phyloP scores from a whole-genome alignment of 1,140 invertebrate genomes.

The Cydia fagiglandana region DNA sequence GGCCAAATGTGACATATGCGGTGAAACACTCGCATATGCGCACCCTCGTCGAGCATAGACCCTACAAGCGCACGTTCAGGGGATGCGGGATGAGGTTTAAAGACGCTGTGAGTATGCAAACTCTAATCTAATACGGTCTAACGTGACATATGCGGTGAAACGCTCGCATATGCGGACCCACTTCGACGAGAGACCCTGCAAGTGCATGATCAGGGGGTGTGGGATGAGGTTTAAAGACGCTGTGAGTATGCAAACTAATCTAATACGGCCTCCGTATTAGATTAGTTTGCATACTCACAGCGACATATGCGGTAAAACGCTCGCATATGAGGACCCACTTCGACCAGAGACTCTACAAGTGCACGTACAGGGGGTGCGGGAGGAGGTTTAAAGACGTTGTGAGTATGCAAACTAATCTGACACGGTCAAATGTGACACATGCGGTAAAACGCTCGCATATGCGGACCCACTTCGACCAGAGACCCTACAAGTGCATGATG shows the following conservation, averaged over 20 bases:
- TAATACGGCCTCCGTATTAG: too few species aligned
- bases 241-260: too few species aligned
- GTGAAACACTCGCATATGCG: too few species aligned
- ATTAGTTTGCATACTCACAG: too few species aligned
- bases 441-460: conserved; percentile 41
- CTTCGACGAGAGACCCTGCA: conserved; percentile 38
- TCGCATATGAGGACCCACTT: conserved; percentile 44
- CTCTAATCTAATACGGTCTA: background rate
- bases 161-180: conserved; percentile 42
- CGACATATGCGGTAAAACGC: conserved; percentile 41
- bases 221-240: conserved; percentile 22
- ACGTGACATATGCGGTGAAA: too few species aligned
- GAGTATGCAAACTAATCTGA: conserved; percentile 27
- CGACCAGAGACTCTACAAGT: conserved; percentile 38
- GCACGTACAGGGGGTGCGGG: conserved; percentile 38
- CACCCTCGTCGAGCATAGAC: too few species aligned
- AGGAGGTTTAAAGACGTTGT: conserved; percentile 51
- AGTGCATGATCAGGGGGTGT: conserved; percentile 40
- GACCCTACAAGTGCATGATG: conserved; percentile 42
- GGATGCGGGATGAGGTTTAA: conserved; percentile 49
- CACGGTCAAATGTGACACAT: conserved; percentile 45
- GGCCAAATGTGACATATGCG: too few species aligned
- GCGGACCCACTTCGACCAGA: conserved; percentile 38
- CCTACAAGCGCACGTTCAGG: conserved; percentile 37
- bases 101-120: conserved; percentile 42